Evolutionary conservation across 2,888 invertebrate genomes (phyloP).

Genomic region (Neria commutata): DNA sequence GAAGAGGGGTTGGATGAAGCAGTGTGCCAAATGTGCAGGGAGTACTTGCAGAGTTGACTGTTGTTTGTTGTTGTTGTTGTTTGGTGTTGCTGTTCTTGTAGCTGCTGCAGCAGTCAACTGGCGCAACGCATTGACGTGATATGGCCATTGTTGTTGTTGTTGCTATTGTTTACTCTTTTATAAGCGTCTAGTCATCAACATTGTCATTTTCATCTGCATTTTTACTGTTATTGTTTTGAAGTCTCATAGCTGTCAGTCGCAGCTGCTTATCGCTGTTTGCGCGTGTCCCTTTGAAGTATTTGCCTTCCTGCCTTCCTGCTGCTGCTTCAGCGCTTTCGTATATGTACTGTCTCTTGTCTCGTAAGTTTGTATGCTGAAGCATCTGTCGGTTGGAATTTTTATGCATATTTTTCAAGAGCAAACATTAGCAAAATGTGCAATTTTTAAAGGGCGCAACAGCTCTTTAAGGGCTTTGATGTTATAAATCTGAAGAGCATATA

Average conservation of each 20-base stretch:
- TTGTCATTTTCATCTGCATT: background rate
- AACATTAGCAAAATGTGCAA: conserved; percentile 4
- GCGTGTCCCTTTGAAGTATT: conserved; percentile 4
- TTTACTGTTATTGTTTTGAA: background rate
- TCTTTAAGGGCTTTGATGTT: conserved; percentile 38
- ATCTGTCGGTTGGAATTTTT: conserved; percentile 34
- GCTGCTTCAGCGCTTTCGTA: no score
- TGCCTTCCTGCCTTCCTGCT: no score
- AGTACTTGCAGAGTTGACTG: background rate
- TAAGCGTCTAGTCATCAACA: conserved; percentile 2
- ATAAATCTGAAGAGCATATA: no score
- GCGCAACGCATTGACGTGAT: conserved; percentile 18
- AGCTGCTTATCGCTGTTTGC: conserved; percentile 12
- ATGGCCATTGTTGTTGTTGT: conserved; percentile 1
- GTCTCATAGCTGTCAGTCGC: conserved; percentile 10
- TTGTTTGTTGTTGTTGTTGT: background rate
- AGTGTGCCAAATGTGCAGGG: background rate
- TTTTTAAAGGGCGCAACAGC: conserved; percentile 26
- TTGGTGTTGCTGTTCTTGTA: background rate
- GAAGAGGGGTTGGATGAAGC: background rate
- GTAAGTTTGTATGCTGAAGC: background rate
- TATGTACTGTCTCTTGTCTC: background rate
- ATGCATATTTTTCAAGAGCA: conserved; percentile 30
- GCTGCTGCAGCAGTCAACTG: background rate
- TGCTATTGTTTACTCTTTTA: background rate